Evolutionary conservation across 2,888 invertebrate genomes (phyloP), one percentile per base, ranked within the genome.

Genomic region (Luperina testacea): DNA sequence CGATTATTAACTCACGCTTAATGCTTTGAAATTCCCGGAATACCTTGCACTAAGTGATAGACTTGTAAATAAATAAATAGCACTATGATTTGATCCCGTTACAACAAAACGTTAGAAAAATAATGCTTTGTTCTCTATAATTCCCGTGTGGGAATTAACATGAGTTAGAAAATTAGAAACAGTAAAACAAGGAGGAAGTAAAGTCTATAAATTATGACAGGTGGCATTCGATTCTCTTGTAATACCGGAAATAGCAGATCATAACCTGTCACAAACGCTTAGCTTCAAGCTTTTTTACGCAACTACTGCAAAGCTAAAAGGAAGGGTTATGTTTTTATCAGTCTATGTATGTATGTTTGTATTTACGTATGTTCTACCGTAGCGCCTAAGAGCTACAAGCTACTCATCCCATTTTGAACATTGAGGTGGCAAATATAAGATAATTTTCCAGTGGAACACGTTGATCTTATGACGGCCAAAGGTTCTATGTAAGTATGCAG

Each of bases 91-190:
- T 53, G 24, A 65, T 74, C 38, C 84, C 84, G 84, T 85, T 85
- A 80, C 59, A 1, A 61, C 27, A 48, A 71, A 71, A 32, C 64
- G 8, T 61, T 24, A 63, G 57, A 83, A 86, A 83, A 78, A 73
- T 42, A 75, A 57, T 53, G 69, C 77, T 79, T 81, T 84, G 84
- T 86, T 83, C 72, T 75, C 38, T 68, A 15, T 48, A 48, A 32
- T 74, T 61, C 63, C 57, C 72, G 65, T 77, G 81, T 83, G 86
- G 78, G 77, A 87, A 81, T 81, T 69, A 65, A 77, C 69, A 80
- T 80, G 75, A 70, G 45, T 63, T 63, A 76, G 64, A 67, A 82
- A 68, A 80, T 79, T 76, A 79, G 24, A 45, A 74, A 81, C 78
- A 68, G 75, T 72, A 70, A 51, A 65, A 68, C 42, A 65, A 78